phyloP scores from a whole-genome alignment of 1,140 invertebrate species.

The Holcopasites calliopsidis region DNA sequence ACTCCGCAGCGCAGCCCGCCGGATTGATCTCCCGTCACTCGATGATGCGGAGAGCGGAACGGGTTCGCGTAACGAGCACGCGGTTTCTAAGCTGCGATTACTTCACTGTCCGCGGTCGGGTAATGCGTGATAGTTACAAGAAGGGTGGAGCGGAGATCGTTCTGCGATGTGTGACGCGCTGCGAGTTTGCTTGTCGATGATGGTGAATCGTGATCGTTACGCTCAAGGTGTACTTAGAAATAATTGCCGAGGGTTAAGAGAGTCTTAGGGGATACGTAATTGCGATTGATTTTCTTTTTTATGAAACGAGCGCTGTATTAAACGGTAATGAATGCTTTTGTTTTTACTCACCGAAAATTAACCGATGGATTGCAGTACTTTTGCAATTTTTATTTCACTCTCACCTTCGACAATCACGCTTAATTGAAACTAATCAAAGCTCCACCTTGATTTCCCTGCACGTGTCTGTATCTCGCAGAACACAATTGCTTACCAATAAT shows the following conservation, averaged over 20 bases:
- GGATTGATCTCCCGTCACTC: constrained; percentile 19
- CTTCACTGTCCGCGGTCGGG: constrained; percentile 12
- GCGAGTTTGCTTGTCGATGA: not conserved
- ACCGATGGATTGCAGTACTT: too few relatives aligned
- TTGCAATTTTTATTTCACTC: too few relatives aligned
- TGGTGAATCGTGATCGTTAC: not conserved
- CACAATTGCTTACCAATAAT: too few relatives aligned
- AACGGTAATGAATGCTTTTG: too few relatives aligned
- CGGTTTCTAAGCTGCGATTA: constrained; percentile 12
- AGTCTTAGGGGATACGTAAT: too few relatives aligned
- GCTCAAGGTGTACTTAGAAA: not conserved
- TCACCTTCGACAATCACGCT: too few relatives aligned
- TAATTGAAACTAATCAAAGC: too few relatives aligned
- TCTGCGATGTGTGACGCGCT: not conserved
- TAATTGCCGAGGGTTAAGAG: not conserved
- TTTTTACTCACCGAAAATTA: too few relatives aligned
- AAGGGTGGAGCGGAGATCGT: not conserved
- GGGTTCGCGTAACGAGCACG: not conserved
- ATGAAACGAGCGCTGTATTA: too few relatives aligned
- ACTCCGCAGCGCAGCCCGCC: not conserved
- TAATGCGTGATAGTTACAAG: constrained; percentile 6
- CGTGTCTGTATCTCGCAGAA: too few relatives aligned
- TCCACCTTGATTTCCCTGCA: too few relatives aligned
- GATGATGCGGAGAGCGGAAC: not conserved
- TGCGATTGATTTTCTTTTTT: too few relatives aligned